Evolutionary conservation across 2,888 invertebrate species (phyloP).

Genomic region (Drosophila pseudotalamancana): DNA sequence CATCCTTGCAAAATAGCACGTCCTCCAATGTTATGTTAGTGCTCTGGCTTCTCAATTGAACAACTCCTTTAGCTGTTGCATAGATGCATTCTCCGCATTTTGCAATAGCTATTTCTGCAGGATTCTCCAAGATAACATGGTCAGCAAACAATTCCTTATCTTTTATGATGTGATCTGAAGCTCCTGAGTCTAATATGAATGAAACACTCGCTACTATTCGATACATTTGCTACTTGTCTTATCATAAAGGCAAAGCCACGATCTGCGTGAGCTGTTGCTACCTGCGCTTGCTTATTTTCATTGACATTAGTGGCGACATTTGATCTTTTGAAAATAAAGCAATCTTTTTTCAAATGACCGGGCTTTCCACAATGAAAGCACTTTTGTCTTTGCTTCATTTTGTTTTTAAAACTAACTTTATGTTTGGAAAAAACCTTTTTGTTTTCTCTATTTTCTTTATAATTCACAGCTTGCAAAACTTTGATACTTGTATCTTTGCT

Average conservation of each 20-base stretch:
- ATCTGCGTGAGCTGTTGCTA: neutral
- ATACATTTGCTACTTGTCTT: neutral
- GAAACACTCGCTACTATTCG: neutral
- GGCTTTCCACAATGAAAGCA: neutral
- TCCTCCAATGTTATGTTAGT: no score
- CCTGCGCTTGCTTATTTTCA: no score
- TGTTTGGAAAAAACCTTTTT: neutral
- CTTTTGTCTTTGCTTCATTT: neutral
- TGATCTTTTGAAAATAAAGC: neutral
- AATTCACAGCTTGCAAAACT: neutral
- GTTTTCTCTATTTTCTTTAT: neutral
- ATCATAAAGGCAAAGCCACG: neutral
- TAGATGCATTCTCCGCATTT: neutral
- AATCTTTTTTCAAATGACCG: neutral
- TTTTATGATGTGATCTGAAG: no score
- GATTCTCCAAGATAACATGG: no score
- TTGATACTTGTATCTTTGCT: neutral
- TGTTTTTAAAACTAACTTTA: neutral
- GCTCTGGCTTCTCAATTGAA: no score
- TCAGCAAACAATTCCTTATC: no score
- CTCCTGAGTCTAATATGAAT: neutral
- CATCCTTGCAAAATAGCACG: no score
- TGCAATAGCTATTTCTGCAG: no score
- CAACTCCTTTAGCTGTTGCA: no score
- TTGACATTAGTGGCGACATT: neutral